Base-by-base conservation (phyloP, 2,797 vertebrate genomes). In the Tamandua tetradactyla region DNA sequence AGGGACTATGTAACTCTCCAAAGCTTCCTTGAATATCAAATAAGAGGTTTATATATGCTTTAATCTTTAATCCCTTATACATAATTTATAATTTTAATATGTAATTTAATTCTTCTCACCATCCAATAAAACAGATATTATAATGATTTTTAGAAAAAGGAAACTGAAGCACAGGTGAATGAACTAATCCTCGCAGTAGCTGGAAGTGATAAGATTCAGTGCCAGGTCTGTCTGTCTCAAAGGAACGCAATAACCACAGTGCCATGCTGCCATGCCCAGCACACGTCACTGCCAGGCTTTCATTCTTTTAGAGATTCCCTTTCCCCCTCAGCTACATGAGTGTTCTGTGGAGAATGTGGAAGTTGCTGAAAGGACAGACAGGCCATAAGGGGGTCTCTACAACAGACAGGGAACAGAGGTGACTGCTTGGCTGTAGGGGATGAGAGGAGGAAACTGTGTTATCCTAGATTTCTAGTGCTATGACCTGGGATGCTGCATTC, bases 91-190 rank as follows among this genome's bases (percentile, higher is more conserved):
- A 61, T 22, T 13, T 90, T 71, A 61, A 55, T 37, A 75, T 61
- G 61, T 66, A 44, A 82, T 59, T 25, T 93, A 84, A 78, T 81
- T 87, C 78, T 79, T 79, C 80, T 20, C 75, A 66, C 52, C 14
- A n/a, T 15, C 61, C 75, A 80, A 61, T 13, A 92, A 90, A 40
- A 55, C 40, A 94, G 71, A 22, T 55, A 71, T 42, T 61, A 61
- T 20, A 49, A 95, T 72, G 57, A 87, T 64, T 72, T 83, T 37
- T 72, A 5, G 82, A 81, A 68, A 83, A 86, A 89, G 75, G 83
- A 89, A 72, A 88, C 7, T 27, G 49, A 94, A 44, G 40, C 13
- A 40, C 44, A n/a, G 52, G 78, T 79, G 85, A n/a, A 6, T 66
- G 14, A 75, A 85, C 55, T 35, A 49, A 76, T 57, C 47, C 1